These are phyloP conservation scores for Clinocottus analis DNA, from an alignment of 2,113 vertebrate genomes.

Conservation along the genomic window DNA sequence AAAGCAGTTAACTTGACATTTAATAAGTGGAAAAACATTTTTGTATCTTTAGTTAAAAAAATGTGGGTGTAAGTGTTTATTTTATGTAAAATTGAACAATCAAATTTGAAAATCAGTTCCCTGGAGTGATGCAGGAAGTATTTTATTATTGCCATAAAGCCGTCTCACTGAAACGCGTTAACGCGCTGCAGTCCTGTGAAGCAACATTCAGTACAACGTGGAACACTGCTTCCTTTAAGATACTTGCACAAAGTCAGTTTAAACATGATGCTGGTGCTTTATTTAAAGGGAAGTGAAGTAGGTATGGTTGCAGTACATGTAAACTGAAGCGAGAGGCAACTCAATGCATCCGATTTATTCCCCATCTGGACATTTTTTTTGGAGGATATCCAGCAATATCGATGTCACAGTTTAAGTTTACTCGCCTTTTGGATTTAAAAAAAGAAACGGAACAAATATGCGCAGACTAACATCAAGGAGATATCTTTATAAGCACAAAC, in stretches of 20 bases:
- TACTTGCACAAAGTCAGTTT: conserved; percentile 38
- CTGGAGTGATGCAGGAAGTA: background rate
- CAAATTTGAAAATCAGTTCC: background rate
- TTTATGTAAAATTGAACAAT: background rate
- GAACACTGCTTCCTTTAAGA: conserved; percentile 1
- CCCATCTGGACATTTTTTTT: conserved; percentile 45
- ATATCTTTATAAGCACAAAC: conserved; percentile 57
- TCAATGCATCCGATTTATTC: conserved; percentile 40
- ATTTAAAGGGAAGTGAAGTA: conserved; percentile 81
- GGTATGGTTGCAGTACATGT: conserved; percentile 72
- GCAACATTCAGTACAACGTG: background rate
- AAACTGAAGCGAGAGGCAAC: conserved; percentile 63
- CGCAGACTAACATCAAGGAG: conserved; percentile 40
- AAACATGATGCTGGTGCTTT: conserved; percentile 82
- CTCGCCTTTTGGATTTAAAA: conserved; percentile 45
- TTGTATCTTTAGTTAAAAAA: background rate
- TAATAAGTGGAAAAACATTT: background rate
- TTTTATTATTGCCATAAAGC: background rate
- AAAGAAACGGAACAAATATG: background rate
- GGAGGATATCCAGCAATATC: conserved; percentile 45
- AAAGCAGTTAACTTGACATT: background rate
- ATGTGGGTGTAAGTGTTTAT: background rate
- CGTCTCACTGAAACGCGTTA: too few species aligned
- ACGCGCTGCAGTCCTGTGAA: too few species aligned
- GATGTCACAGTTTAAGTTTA: conserved; percentile 68